These are phyloP conservation scores for Teleogryllus occipitalis DNA, from an alignment of 1,140 invertebrate species.

Conservation along the genomic window DNA sequence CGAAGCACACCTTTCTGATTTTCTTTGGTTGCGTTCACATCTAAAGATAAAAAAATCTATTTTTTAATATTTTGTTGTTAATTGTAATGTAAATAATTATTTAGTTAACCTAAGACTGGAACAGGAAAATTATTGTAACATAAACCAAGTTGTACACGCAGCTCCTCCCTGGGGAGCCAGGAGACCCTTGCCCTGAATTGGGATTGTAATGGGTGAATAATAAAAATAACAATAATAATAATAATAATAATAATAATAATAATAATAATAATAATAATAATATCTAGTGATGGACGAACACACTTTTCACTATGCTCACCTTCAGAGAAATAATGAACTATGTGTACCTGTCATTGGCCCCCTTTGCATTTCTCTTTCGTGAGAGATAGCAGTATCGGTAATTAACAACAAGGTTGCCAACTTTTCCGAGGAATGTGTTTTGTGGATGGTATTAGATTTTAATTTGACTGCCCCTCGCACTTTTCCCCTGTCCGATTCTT, in stretches of 20 bases:
- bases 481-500: not conserved
- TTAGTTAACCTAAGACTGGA: no score
- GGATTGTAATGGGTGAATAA: no score
- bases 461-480: not conserved
- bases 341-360: not conserved
- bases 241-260: no score
- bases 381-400: not conserved
- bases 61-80: no score
- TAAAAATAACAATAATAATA: no score
- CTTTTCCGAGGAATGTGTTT: not conserved
- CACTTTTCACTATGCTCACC: not conserved
- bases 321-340: not conserved
- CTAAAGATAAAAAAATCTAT: no score
- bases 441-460: not conserved
- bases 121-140: no score
- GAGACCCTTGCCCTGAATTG: no score
- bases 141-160: no score
- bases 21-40: not conserved
- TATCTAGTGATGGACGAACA: not conserved
- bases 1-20: not conserved
- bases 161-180: no score
- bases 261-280: no score
- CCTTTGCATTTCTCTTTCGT: not conserved
- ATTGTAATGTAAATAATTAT: no score
- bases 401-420: not conserved